Evolutionary conservation across 2,797 vertebrate genomes (phyloP).

Genomic region (Taenioides sp.): DNA sequence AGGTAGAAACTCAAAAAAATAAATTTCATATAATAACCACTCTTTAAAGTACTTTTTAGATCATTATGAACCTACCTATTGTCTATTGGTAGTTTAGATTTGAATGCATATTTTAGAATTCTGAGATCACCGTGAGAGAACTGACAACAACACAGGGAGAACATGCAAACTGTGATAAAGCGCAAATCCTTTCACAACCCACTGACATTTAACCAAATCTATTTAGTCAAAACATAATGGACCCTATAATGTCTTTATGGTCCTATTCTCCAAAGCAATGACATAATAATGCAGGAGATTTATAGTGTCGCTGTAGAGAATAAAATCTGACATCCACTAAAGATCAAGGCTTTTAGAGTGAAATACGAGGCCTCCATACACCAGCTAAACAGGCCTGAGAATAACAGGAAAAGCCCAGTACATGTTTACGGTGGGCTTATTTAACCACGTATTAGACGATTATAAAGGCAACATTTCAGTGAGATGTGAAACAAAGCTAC

Average conservation of each 20-base stretch:
- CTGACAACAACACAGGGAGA: too few species aligned
- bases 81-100: too few species aligned
- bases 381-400: neutral
- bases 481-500: too few species aligned
- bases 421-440: conserved; percentile 17
- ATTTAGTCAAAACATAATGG: neutral
- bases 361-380: neutral
- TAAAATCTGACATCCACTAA: neutral
- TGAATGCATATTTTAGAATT: too few species aligned
- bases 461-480: too few species aligned
- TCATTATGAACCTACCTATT: too few species aligned
- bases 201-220: neutral
- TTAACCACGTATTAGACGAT: too few species aligned
- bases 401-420: neutral
- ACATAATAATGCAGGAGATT: neutral
- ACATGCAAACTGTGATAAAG: neutral
- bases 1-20: too few species aligned
- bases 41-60: too few species aligned
- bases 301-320: neutral
- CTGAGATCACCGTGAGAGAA: too few species aligned
- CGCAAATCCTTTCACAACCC: neutral
- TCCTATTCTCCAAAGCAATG: neutral
- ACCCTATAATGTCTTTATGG: neutral
- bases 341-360: conserved; percentile 5
- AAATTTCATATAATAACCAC: too few species aligned